Base-by-base conservation (phyloP, 2,113 vertebrate genomes). In the Colinus virginianus region DNA sequence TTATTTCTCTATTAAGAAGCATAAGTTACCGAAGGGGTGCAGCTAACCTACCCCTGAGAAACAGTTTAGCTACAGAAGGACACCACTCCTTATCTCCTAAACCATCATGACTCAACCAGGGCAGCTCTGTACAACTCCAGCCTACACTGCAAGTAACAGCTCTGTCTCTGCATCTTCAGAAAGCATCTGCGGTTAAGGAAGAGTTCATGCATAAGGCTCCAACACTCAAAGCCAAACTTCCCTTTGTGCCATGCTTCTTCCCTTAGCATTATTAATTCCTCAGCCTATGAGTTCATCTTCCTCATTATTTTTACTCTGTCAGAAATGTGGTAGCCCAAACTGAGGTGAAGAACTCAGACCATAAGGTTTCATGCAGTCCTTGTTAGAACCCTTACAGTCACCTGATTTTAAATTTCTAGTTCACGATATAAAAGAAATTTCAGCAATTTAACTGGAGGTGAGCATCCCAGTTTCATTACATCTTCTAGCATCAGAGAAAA, bases 1-100 rank as follows among this genome's bases (percentile, higher is more conserved):
- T 78, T 84, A 81, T 90, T 90, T 72, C 62, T 45, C 36, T 69
- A 87, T 80, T 83, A 94, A 64, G 25, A 81, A 78, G 48, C 40
- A 55, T 19, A 81, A 88, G 58, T 51, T 22, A 81, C 28, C 8
- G 26, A 81, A 18, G 11, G 13, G 17, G 51, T 14, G 7, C 2
- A 0, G 43, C 67, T 82, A 30, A 82, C 53, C 23, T 19, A 48
- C 2, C n/a, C 36, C 1, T 1, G 22, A 79, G 25, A 86, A 93
- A 83, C 7, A 69, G 61, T 8, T 49, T 28, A 63, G 61, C 55
- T 45, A 40, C 40, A 32, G 18, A 82, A 89, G n/a, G 10, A 8
- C 4, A 30, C n/a, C 0, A 11, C 34, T 66, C 26, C 18, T 28
- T 42, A 2, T 38, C 71, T 79, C 68, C 48, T 21, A 34, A 93